Evolutionary conservation across 2,888 invertebrate species (phyloP), one percentile per base, ranked within the genome.

Genomic region (Neelides folsomi): DNA sequence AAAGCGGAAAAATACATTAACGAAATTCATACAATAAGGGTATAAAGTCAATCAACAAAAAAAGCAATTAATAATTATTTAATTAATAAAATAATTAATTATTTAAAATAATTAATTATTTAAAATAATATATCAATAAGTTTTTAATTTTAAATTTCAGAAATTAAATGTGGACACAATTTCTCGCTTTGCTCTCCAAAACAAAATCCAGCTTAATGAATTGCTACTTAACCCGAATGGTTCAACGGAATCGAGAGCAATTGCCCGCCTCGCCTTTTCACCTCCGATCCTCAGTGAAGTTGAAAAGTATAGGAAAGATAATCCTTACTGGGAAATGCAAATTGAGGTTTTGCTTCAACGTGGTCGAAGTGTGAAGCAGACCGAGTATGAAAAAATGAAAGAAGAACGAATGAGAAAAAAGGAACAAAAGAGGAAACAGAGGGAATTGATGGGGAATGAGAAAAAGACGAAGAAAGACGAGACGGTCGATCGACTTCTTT

Each of bases 241-340:
- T 0, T 47, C 55, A 3, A 10, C 43, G 1, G 56, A 62, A 46
- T 44, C 52, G 10, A 44, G 62, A 42, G 56, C 53, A 1, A 36
- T 56, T 2, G 55, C 62, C 2, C 43, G 62, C 41, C 37, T 64
- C 7, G 51, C 51, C 39, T 55, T 58, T 47, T 56, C 58, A 41
- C 47, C 47, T 5, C 39, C 54, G 2, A 53, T 64, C 1, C 48
- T 54, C 27, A 18, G 20, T 8, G 36, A 58, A 47, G 64, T 64
- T 2, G 34, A 43, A 8, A 42, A 53, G 18, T 64, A 64, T 36
- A 39, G 62, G 15, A 52, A 53, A 7, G 40, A 39, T 0, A 64
- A 64, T 62, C 59, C 59, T 4, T 54, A 60, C 39, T 64, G 64
- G 64, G 56, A 58, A 39, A 56, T 60, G 15, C 62, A 64, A 41